These are phyloP conservation scores for Drosophila lini DNA, from an alignment of 1,140 invertebrate genomes.

Conservation along the genomic window DNA sequence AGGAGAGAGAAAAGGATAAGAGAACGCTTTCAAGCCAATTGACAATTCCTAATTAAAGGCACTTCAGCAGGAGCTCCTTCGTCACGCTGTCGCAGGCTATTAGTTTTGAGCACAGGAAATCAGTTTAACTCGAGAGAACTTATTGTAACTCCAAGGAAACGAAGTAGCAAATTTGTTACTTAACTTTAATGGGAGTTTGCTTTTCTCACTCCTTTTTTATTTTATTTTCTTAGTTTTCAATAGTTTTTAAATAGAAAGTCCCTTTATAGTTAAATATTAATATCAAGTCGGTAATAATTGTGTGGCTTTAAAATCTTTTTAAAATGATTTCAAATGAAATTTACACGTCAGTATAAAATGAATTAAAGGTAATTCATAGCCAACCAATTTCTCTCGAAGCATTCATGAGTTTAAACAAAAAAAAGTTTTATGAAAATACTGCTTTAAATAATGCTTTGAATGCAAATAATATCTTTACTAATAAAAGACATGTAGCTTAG, in stretches of 20 bases:
- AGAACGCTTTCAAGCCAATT: not conserved
- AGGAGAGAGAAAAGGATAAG: not conserved
- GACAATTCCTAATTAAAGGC: not conserved
- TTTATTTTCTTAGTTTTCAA: no score
- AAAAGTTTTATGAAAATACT: not conserved
- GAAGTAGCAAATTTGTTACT: not conserved
- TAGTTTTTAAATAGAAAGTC: no score
- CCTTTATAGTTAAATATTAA: not conserved
- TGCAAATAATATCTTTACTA: not conserved
- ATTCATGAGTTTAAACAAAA: not conserved
- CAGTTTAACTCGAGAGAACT: slow-evolving; percentile 1
- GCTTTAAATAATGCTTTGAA: not conserved
- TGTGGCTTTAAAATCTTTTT: not conserved
- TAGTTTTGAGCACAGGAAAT: slow-evolving; percentile 14
- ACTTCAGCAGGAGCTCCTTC: not conserved
- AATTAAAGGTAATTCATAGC: not conserved
- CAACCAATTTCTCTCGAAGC: not conserved
- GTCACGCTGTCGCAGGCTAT: slow-evolving; percentile 1
- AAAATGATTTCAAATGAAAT: not conserved
- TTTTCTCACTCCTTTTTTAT: not conserved
- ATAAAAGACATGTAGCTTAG: not conserved
- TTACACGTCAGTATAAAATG: no score
- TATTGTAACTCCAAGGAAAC: not conserved
- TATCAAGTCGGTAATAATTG: not conserved
- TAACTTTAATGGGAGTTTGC: not conserved